A percentile compares a stretch with the other conserved stretches of the same genome.
phyloP scores from a whole-genome alignment of 2,113 vertebrate genomes.

The Mustela nigripes region DNA sequence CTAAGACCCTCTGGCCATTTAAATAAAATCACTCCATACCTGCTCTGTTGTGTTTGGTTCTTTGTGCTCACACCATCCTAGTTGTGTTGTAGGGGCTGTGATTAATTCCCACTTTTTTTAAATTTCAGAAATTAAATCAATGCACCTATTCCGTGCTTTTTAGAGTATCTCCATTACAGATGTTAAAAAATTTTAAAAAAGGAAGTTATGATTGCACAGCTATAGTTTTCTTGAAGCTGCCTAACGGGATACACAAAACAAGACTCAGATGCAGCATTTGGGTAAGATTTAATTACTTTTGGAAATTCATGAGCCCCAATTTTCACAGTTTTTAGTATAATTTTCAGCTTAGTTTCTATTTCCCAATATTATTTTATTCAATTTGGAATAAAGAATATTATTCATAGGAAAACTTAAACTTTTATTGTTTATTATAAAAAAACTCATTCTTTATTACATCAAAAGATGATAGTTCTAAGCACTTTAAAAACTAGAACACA shows the following conservation, averaged over 20 bases:
- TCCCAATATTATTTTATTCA: neutral
- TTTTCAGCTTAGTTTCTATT: neutral
- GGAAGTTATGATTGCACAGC: neutral
- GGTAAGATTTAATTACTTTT: neutral
- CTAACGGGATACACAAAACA: neutral
- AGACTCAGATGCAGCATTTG: neutral
- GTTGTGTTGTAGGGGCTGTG: too few species aligned
- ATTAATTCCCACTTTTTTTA: neutral
- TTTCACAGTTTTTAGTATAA: neutral
- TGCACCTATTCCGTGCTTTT: neutral
- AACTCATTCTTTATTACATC: neutral
- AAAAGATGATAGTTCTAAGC: neutral
- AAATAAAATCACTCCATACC: fast-evolving
- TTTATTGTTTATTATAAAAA: neutral
- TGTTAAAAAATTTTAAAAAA: neutral
- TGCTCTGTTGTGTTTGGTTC: neutral
- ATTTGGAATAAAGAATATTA: neutral
- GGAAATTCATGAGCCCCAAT: neutral
- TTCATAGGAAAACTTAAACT: neutral
- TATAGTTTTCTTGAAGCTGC: neutral
- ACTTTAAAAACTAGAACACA: neutral
- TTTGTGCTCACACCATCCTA: too few species aligned
- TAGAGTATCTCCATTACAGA: neutral
- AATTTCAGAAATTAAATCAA: neutral
- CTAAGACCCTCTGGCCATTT: too few species aligned